phyloP scores from a whole-genome alignment of 1,140 invertebrate genomes.

The Ceratina australensis region DNA sequence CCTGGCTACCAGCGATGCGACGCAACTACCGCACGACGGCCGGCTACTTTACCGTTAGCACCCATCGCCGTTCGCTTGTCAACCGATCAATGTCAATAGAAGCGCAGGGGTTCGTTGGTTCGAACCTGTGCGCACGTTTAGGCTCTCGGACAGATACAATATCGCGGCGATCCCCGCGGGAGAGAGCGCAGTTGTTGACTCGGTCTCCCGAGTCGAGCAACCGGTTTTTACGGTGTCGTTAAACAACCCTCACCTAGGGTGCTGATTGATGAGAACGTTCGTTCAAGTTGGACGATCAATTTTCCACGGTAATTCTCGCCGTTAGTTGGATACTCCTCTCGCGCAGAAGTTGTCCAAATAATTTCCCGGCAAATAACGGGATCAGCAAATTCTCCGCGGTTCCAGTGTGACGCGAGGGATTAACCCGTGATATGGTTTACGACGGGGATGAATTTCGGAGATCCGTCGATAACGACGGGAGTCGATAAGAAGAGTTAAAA shows the following conservation, averaged over 20 bases:
- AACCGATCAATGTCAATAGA: constrained; percentile 57
- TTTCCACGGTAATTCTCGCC: too few relatives aligned
- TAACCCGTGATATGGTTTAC: background rate
- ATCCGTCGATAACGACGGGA: constrained; percentile 9
- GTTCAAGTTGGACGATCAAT: background rate
- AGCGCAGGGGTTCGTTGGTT: constrained; percentile 54
- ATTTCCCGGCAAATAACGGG: too few relatives aligned
- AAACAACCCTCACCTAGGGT: background rate
- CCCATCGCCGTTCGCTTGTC: constrained; percentile 53
- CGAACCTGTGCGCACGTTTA: constrained; percentile 50
- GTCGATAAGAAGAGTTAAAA: background rate
- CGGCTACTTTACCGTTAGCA: constrained; percentile 39
- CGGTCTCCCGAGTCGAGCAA: background rate
- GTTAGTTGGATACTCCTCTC: too few relatives aligned
- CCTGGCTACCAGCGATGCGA: background rate
- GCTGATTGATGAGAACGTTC: background rate
- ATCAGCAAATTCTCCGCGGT: too few relatives aligned
- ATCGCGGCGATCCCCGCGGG: constrained; percentile 60
- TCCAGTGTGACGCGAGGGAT: too few relatives aligned
- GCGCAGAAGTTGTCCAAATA: too few relatives aligned
- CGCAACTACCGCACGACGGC: constrained; percentile 17
- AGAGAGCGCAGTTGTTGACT: background rate
- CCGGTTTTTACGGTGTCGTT: constrained; percentile 13
- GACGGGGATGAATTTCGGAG: too few relatives aligned
- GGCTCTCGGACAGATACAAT: constrained; percentile 57